Base-by-base conservation (phyloP, 1,140 invertebrate genomes). In the Zeugodacus cucurbitae region DNA sequence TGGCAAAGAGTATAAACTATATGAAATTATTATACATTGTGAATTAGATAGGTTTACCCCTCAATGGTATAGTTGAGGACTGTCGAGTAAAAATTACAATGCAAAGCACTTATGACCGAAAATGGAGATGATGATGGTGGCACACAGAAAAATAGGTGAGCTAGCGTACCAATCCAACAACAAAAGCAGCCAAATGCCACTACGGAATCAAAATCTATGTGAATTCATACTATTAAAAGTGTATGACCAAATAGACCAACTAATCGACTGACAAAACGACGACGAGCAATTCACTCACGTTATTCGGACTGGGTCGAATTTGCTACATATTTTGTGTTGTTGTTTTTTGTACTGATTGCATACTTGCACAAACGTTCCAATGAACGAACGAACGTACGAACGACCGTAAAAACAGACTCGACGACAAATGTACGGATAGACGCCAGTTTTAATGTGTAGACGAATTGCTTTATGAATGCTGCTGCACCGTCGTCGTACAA, bases 291-390 rank as follows among this genome's bases (percentile, higher is more conserved):
- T 82, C n/a, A 54, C 74, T 48, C 37, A 82, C 41, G 41, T 82
- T 48, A 82, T 82, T 26, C 74, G 74, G 74, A 82, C 74, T 82
- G 74, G 74, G 74, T 82, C 74, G 74, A 48, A 44, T 54, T 10
- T 82, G 41, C 4, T 82, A 48, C 48, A 54, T 54, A 17, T 54
- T 82, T 82, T 17, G 44, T 78, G n/a, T 48, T 62, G 74, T 82
- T 82, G 41, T 29, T 54, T 54, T 54, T 54, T 54, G 34, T 41
- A 34, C 44, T 82, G 41, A 82, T 82, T 82, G 74, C 74, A 82
- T 82, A 82, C 74, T 82, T 82, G 74, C 74, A 82, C 41, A 82
- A 8, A 82, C 44, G 41, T 82, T 82, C 74, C 74, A 82, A 82
- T 41, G 32, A 74, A 37, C 67, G 41, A 82, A 82, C 41, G 34